Evolutionary conservation across 2,797 vertebrate species (phyloP).

Genomic region (Adrianichthys oophorus): DNA sequence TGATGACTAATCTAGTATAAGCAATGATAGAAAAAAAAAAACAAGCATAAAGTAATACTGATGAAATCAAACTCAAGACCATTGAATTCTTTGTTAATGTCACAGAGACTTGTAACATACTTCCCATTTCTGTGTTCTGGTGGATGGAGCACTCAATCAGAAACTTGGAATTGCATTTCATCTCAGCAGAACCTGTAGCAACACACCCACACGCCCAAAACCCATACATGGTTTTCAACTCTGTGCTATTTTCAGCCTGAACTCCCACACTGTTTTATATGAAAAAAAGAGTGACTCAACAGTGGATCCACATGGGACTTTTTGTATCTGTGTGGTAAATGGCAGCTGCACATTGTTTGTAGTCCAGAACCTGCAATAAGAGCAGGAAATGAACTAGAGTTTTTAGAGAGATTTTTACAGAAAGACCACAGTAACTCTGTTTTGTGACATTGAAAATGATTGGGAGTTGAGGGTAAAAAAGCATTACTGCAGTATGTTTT

Average conservation of each 20-base stretch:
- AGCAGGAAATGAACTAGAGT: no score
- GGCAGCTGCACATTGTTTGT: no score
- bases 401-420: no score
- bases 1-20: no score
- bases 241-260: constrained; percentile 18
- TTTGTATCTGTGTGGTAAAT: neutral
- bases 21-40: no score
- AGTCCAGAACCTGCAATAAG: no score
- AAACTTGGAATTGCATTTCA: constrained; percentile 13
- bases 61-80: no score
- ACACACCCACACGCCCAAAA: constrained; percentile 21
- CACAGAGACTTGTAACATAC: neutral
- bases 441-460: no score
- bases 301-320: constrained; percentile 11
- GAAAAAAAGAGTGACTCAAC: constrained; percentile 15
- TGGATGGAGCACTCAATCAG: constrained; percentile 3
- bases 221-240: constrained; percentile 11
- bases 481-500: no score
- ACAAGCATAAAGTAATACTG: no score
- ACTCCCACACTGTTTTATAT: constrained; percentile 3
- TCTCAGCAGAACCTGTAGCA: constrained; percentile 16
- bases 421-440: no score
- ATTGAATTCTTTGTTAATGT: constrained; percentile 1
- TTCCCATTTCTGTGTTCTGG: neutral
- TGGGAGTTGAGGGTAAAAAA: no score